These are phyloP conservation scores for Marmota monax DNA, from an alignment of 2,113 vertebrate species.

Conservation along the genomic window DNA sequence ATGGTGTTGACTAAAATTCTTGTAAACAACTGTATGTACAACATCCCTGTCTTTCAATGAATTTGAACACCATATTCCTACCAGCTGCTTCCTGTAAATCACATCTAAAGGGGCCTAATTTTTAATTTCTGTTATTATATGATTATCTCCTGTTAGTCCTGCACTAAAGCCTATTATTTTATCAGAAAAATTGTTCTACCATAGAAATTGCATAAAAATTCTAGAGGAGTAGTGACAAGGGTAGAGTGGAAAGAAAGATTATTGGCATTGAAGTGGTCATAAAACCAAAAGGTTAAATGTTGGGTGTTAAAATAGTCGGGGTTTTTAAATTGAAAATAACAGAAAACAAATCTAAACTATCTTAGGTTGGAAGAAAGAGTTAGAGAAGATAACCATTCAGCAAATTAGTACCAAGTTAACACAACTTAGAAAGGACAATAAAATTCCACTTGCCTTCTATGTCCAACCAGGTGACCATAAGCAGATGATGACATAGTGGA, in stretches of 20 bases:
- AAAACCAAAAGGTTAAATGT: not conserved
- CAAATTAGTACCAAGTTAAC: not conserved
- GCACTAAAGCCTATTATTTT: not conserved
- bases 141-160: not conserved
- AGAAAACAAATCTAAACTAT: not conserved
- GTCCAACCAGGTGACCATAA: not conserved
- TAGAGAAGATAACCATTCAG: not conserved
- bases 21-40: not conserved
- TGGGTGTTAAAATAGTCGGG: not conserved
- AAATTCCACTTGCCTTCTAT: accelerated
- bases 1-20: not conserved
- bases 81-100: not conserved
- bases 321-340: not conserved
- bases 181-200: not conserved
- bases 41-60: not conserved
- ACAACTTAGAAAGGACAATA: not conserved
- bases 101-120: accelerated
- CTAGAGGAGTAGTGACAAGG: not conserved
- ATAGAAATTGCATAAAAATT: not conserved
- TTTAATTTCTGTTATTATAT: not conserved
- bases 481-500: not conserved
- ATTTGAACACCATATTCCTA: not conserved
- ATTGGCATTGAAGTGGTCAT: not conserved
- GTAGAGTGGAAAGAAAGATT: not conserved
- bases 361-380: not conserved